phyloP scores from a whole-genome alignment of 1,140 invertebrate genomes.

The Ruditapes philippinarum region DNA sequence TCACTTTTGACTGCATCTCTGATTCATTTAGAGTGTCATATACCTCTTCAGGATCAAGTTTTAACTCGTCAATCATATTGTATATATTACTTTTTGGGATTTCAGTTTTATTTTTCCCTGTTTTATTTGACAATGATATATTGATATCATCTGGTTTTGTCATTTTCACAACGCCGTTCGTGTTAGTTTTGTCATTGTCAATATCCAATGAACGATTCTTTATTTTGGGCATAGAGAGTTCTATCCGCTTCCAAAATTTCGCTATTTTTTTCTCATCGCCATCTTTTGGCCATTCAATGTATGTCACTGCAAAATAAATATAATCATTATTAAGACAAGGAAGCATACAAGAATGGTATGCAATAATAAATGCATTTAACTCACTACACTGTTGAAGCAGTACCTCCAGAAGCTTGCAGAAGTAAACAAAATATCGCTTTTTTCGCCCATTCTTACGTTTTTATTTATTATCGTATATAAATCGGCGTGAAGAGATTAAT shows the following conservation, averaged over 20 bases:
- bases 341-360: too few relatives aligned
- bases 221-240: slow-evolving; percentile 77
- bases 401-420: too few relatives aligned
- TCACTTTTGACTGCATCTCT: slow-evolving; percentile 24
- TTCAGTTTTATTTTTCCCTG: not conserved
- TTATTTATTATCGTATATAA: too few relatives aligned
- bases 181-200: not conserved
- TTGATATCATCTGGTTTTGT: not conserved
- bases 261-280: slow-evolving; percentile 64
- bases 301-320: slow-evolving; percentile 68
- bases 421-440: too few relatives aligned
- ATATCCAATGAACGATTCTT: slow-evolving; percentile 7
- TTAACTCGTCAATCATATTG: slow-evolving; percentile 27
- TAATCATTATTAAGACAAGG: too few relatives aligned
- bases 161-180: not conserved
- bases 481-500: too few relatives aligned
- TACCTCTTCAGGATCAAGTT: slow-evolving; percentile 34
- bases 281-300: slow-evolving; percentile 73
- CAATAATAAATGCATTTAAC: too few relatives aligned
- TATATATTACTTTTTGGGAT: not conserved
- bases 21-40: slow-evolving; percentile 38
- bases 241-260: slow-evolving; percentile 77
- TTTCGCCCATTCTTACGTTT: too few relatives aligned
- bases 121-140: not conserved
- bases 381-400: too few relatives aligned